Evolutionary conservation across 2,888 invertebrate species (phyloP).

Genomic region (Agonopterix heracliana): DNA sequence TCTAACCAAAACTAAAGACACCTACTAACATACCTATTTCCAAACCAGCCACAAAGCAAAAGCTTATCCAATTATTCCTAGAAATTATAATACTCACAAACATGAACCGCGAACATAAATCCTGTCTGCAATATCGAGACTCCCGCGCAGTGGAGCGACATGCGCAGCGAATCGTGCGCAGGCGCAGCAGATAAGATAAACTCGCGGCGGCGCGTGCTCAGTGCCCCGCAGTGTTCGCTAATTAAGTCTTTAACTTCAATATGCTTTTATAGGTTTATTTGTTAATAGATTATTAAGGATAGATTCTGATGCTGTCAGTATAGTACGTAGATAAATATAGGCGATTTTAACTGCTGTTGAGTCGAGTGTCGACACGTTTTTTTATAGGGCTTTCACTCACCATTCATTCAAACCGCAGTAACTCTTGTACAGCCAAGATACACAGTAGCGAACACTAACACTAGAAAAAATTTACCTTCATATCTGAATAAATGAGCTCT

Average conservation of each 20-base stretch:
- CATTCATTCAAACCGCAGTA: too few species aligned
- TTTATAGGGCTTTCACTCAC: too few species aligned
- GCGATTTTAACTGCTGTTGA: too few species aligned
- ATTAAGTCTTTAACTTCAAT: conserved; percentile 68
- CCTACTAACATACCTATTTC: too few species aligned
- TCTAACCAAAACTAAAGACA: too few species aligned
- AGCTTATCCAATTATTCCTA: conserved; percentile 1
- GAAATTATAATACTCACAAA: conserved; percentile 10
- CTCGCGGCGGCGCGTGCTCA: conserved; percentile 43
- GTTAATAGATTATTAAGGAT: conserved; percentile 35
- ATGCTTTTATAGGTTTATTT: conserved; percentile 51
- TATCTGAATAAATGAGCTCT: too few species aligned
- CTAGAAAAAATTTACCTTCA: too few species aligned
- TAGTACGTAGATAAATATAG: too few species aligned
- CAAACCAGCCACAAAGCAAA: too few species aligned
- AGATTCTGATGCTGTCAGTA: background rate
- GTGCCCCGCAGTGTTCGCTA: conserved; percentile 64
- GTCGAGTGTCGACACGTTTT: too few species aligned
- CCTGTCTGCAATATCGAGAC: conserved; percentile 27
- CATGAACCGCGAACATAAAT: conserved; percentile 28
- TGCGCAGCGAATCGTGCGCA: conserved; percentile 36
- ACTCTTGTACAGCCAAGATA: too few species aligned
- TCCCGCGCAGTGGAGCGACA: conserved; percentile 40
- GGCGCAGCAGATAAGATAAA: conserved; percentile 54
- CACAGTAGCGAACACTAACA: too few species aligned